Percentiles rank a stretch among this genome's conserved stretches.
Evolutionary conservation across 1,140 invertebrate genomes (phyloP).

Genomic region (Ceratoteleas bidentatus): DNA sequence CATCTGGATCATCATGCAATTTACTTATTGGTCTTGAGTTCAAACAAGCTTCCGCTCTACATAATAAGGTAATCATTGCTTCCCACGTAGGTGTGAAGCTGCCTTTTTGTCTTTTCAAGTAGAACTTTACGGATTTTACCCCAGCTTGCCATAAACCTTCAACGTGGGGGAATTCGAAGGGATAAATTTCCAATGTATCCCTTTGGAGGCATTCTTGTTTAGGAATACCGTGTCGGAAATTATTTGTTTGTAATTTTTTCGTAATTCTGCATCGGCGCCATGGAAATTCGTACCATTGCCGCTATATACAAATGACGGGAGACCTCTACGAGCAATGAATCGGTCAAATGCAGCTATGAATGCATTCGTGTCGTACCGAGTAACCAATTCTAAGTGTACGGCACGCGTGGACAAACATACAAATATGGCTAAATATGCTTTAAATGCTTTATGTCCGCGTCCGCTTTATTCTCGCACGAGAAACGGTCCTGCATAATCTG

Average conservation of each 20-base stretch:
- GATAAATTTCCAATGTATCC: too few relatives aligned
- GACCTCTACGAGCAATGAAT: background rate
- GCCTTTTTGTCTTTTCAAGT: background rate
- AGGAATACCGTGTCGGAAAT: background rate
- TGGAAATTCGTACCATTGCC: slow-evolving; percentile 5
- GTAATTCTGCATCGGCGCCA: background rate
- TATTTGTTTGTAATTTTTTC: background rate
- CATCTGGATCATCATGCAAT: background rate
- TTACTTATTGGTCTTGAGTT: background rate
- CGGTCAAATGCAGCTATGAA: background rate
- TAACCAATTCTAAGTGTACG: background rate
- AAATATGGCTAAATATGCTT: background rate
- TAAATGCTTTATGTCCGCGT: background rate
- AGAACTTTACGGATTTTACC: too few relatives aligned
- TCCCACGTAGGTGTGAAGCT: background rate
- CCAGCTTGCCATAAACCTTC: too few relatives aligned
- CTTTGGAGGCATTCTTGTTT: too few relatives aligned
- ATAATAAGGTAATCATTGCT: background rate
- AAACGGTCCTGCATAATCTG: background rate
- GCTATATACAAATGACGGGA: background rate
- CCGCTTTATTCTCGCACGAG: background rate
- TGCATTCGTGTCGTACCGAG: background rate
- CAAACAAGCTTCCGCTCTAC: too few relatives aligned
- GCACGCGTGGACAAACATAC: background rate
- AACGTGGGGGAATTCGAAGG: too few relatives aligned